Evolutionary conservation across 2,113 vertebrate species (phyloP), one percentile per base, ranked within the genome.

Genomic region (Antechinus stuartii): DNA sequence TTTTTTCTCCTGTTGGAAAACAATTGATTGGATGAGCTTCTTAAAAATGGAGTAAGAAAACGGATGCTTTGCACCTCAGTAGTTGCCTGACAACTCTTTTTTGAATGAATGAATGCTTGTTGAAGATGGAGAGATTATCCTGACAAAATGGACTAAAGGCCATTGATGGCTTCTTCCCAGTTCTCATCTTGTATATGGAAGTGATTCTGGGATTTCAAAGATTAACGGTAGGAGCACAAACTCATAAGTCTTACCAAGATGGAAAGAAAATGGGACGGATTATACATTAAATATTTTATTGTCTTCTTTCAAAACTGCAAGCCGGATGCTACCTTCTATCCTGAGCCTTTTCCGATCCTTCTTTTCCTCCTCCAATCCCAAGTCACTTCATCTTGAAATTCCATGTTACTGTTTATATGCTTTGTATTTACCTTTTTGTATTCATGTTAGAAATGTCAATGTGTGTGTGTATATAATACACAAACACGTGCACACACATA

Each of bases 21-120:
- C 19, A 84, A 42, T 42, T 19, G 68, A 23, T 22, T 84, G 68
- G 47, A 91, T 2, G 27, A 5, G 27, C 50, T 9, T 14, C 0
- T n/a, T 54, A 12, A 26, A 61, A 91, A 55, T 54, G 61, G 90
- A 91, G 92, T 27, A 55, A 96, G 50, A 24, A 91, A 68, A 90
- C 35, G 55, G 1, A 68, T 68, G 57, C 3, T 30, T 68, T 68
- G 27, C 57, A 42, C 35, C 35, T 76, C 2, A 42, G 16, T 19
- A 42, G 68, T 22, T 76, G n/a, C n/a, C 8, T 42, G 35, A 76
- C 6, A n/a, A 76, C 35, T 22, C n/a, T 84, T n/a, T 76, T 35
- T 7, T 84, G 16, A 42, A 42, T 84, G n/a, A 84, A 42, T 42
- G 35, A 84, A 42, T 42, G 2, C 19, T 23, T 22, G n/a, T 84